Evolutionary conservation across 2,888 invertebrate species (phyloP), one percentile per base, ranked within the genome.

Genomic region (Cepaea hortensis): DNA sequence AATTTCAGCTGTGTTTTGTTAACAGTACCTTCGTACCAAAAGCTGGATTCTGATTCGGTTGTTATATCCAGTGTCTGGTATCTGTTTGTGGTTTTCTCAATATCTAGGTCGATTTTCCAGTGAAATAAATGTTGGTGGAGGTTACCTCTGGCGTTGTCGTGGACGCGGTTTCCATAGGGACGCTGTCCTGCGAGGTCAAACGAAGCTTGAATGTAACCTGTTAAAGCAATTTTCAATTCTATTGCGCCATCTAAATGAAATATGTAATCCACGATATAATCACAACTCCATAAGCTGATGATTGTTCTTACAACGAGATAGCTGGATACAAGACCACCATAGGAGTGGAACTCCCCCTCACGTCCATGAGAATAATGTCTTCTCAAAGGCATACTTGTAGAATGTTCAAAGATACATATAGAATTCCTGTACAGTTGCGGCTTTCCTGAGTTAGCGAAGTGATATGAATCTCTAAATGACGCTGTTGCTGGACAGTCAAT

Each of bases 401-500:
- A 90, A 46, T 91, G 89, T 88, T 93, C 94, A 89, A 93, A 94
- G 65, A 93, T 88, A 88, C 94, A 94, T 70, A 92, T 90, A 15
- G 90, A 88, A 76, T 91, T 91, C 83, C 87, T 90, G 70, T 90
- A 89, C 75, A 75, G 85, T 13, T 85, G 87, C 5, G 91, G 91
- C 35, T 86, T 80, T 13, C 89, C 89, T 18, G 89, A 87, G 88
- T 91, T 89, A 9, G 90, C 90, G 83, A 91, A 91, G 84, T 91
- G 90, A 84, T 90, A 89, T 23, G 91, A 85, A 81, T 91, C 91
- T 9, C 92, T 84, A 89, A 91, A 93, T 13, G 90, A 85, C 2
- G 94, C 92, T 1, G 92, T 91, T 65, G 91, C 90, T 4, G 93
- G 93, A 85, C 94, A 94, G 86, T 94, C 94, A 15, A 93, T 90